Base-by-base conservation (phyloP, 1,140 invertebrate species). In the Vanessa tameamea region DNA sequence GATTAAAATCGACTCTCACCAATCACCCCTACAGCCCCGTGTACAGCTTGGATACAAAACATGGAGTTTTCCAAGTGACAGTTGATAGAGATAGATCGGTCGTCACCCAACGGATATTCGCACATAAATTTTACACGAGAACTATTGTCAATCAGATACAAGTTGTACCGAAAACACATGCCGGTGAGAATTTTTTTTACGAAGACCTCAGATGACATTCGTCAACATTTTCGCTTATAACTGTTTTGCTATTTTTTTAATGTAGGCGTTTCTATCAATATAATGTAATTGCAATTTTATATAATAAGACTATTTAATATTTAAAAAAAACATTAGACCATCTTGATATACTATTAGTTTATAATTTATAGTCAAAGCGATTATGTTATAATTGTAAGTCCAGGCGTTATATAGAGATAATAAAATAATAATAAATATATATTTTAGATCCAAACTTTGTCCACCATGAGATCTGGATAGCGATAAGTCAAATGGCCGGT, bases 101-200 rank as follows among this genome's bases (percentile, higher is more conserved):
- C 4, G 93, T 92, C 0, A 93, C 85, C 3, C 94, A 94, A 47
- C 90, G 92, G 73, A 93, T 94, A 15, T 94, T 93, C 78, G 92
- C 94, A 3, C 94, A 95, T 86, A 91, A 92, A 73, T 94, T 83
- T 77, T 94, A 93, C 68, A 94, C 93, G 31, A 91, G 94, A 43
- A 92, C 93, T 12, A 91, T 95, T 75, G 83, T 95, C 13, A 94
- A 94, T 82, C 94, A 95, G 75, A 92, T 94, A 63, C 79, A 88
- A 78, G 89, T 93, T 1, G 84, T 83, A 1, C 79, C 90, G 1
- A 91, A 92, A 65, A 82, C 84, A 1, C 87, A 87, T 81, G 77
- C 75, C 9, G 89, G 89, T 90, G 73, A 82, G 81, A 78, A 13
- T 3, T 6, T 47, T 64, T 69, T 26, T 48, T 51, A 51, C 50